Conservation (phyloP, 2,797 vertebrate genomes). For the Schizopygopsis malacanthus region DNA sequence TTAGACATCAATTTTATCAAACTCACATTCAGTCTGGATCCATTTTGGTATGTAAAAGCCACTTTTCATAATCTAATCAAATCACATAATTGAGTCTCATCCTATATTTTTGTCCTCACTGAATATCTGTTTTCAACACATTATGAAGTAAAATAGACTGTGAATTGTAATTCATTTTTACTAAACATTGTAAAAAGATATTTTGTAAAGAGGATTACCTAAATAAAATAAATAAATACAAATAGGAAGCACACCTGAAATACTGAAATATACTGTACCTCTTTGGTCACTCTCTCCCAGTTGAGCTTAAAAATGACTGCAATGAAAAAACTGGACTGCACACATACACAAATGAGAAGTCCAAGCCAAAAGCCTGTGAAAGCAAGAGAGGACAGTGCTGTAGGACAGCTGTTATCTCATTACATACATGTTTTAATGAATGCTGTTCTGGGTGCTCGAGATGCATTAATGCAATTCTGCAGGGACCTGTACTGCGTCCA, state of each 20-base stretch:
- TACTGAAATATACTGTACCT: constrained; percentile 70
- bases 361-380: constrained; percentile 88
- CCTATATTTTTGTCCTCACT: neutral
- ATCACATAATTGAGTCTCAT: neutral
- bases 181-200: no score
- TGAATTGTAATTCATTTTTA: no score
- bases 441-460: neutral
- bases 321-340: constrained; percentile 83
- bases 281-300: constrained; percentile 80
- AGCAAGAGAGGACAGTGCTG: constrained; percentile 23
- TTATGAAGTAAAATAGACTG: neutral
- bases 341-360: constrained; percentile 78
- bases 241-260: neutral
- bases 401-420: constrained; percentile 32
- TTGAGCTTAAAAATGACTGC: constrained; percentile 80
- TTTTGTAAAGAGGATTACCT: no score
- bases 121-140: neutral
- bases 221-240: neutral
- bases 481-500: constrained; percentile 11
- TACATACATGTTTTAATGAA: constrained; percentile 24
- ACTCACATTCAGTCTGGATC: neutral
- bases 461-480: constrained; percentile 32
- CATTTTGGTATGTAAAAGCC: neutral
- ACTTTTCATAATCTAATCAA: neutral
- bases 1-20: neutral